A percentile compares a stretch with the other conserved stretches of the same genome.
Conservation (phyloP, 2,113 vertebrate species). For the Psammodynastes pulverulentus region DNA sequence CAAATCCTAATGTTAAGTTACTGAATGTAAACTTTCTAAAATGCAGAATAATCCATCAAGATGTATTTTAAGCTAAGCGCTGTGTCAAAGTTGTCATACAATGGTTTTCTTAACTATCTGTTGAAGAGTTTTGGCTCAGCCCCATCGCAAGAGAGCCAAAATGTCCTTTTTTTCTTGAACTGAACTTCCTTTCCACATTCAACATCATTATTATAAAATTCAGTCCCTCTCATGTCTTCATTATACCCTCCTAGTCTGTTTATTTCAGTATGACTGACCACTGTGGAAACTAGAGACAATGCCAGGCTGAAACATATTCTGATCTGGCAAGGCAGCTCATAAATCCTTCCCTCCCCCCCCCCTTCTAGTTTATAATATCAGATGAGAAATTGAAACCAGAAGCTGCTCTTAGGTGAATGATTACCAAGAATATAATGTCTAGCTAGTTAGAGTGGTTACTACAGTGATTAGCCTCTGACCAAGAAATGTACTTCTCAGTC, state of each 20-base stretch:
- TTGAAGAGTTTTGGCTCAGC: neutral
- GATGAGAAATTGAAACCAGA: neutral
- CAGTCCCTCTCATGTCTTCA: too few relatives aligned
- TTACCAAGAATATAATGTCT: neutral
- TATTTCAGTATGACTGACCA: neutral
- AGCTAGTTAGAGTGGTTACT: neutral
- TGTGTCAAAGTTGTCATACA: neutral
- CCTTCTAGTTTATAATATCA: neutral
- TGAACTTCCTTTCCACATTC: neutral
- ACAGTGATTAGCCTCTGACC: neutral
- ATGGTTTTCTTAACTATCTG: conserved; percentile 11
- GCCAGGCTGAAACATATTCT: neutral
- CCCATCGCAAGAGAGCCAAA: neutral
- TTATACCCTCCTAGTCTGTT: neutral
- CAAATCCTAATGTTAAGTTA: conserved; percentile 7
- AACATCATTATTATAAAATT: neutral
- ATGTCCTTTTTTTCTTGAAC: neutral
- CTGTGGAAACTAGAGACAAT: neutral
- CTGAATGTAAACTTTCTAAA: neutral
- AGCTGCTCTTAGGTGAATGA: neutral
- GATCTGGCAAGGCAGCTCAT: neutral
- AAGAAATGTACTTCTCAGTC: neutral
- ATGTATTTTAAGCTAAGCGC: neutral
- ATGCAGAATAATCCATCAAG: conserved; percentile 3
- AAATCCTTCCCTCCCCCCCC: neutral